Percentiles rank a stretch among this genome's conserved stretches.
Evolutionary conservation across 1,140 invertebrate species (phyloP).

Genomic region (Apis laboriosa): DNA sequence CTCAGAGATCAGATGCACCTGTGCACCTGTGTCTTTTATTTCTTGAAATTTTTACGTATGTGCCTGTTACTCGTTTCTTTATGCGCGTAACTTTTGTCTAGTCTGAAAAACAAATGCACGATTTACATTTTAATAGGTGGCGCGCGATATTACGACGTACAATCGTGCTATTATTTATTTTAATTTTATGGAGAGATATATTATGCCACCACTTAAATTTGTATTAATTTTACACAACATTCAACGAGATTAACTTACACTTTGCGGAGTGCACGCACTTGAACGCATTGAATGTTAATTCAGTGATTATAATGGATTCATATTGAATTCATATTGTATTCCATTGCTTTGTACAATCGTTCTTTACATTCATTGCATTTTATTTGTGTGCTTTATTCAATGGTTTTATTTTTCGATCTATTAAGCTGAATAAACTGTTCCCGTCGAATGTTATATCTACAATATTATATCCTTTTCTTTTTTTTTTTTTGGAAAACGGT

Average conservation of each 20-base stretch:
- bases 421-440: too few species aligned
- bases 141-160: not conserved
- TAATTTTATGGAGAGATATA: not conserved
- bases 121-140: not conserved
- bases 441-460: too few species aligned
- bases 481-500: not conserved
- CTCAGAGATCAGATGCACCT: constrained; percentile 33
- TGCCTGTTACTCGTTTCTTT: constrained; percentile 10
- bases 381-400: too few species aligned
- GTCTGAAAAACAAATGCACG: constrained; percentile 4
- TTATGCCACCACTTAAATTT: not conserved
- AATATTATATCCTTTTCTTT: not conserved
- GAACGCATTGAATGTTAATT: not conserved
- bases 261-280: not conserved
- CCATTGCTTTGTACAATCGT: not conserved
- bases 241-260: not conserved
- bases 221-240: not conserved
- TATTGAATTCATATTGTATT: not conserved
- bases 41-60: constrained; percentile 28
- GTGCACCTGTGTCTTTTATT: constrained; percentile 36
- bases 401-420: not conserved
- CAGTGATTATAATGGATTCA: not conserved
- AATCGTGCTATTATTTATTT: not conserved
- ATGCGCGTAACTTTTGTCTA: not conserved
- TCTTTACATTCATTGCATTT: not conserved